These are phyloP conservation scores for Furnarius figulus DNA, from an alignment of 2,113 vertebrate species.

Conservation along the genomic window DNA sequence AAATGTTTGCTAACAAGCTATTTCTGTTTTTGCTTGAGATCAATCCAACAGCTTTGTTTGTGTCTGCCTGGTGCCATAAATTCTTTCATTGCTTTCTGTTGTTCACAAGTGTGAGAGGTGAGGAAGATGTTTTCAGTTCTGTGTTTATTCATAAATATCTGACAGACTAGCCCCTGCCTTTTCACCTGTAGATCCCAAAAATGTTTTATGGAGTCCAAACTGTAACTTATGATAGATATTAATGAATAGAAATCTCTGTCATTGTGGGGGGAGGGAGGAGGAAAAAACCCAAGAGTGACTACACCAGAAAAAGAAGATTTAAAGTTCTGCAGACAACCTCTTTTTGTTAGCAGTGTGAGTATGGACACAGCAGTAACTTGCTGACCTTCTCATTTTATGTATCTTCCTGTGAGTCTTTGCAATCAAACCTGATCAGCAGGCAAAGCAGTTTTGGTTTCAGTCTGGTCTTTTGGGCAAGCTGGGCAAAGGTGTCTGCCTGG, in stretches of 20 bases:
- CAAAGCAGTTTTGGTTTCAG: background rate
- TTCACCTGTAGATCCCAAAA: background rate
- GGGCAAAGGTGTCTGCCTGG: background rate
- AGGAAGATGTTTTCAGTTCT: background rate
- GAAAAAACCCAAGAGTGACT: background rate
- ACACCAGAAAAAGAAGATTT: background rate
- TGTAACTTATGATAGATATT: background rate
- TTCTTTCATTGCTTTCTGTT: background rate
- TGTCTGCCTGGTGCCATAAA: background rate
- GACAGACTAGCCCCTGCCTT: background rate
- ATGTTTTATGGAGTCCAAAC: background rate
- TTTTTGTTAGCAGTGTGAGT: background rate
- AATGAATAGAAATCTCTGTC: background rate
- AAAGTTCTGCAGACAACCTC: background rate
- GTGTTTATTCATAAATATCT: background rate
- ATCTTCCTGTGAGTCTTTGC: background rate
- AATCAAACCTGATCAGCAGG: background rate
- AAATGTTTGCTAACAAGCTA: background rate
- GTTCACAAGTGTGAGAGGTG: background rate
- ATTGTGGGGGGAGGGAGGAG: rapidly evolving
- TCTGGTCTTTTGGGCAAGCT: background rate
- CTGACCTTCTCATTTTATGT: background rate
- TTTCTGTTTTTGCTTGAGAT: background rate
- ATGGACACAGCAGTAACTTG: background rate
- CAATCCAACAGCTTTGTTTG: background rate